Evolutionary conservation across 2,888 invertebrate genomes (phyloP).

Genomic region (Aleiodes testaceus): DNA sequence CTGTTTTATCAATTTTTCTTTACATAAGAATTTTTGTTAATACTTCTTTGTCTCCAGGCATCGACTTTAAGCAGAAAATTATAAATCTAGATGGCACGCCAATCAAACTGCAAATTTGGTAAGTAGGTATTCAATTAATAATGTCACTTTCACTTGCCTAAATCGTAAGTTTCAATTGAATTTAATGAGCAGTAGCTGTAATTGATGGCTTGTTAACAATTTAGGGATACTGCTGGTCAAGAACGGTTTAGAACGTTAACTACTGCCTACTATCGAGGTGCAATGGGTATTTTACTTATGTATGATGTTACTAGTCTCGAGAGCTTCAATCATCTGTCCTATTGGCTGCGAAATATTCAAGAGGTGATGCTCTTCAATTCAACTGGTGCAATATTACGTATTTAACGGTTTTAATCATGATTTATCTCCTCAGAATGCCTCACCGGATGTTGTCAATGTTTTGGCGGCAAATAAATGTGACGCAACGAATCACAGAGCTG

Average conservation of each 20-base stretch:
- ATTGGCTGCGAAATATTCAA: conserved; percentile 93
- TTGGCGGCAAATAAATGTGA: conserved; percentile 91
- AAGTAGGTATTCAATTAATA: conserved; percentile 53
- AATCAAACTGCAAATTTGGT: conserved; percentile 85
- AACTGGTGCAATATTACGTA: conserved; percentile 5
- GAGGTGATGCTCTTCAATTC: conserved; percentile 76
- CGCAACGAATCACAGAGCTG: conserved; percentile 82
- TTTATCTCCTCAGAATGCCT: conserved; percentile 80
- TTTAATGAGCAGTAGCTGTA: not conserved
- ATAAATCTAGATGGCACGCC: conserved; percentile 90
- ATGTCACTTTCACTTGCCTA: too few relatives aligned
- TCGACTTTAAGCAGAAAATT: conserved; percentile 92
- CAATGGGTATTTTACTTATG: conserved; percentile 93
- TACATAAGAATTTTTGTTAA: not conserved
- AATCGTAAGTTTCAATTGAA: too few relatives aligned
- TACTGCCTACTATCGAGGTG: conserved; percentile 91
- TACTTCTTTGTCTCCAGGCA: conserved; percentile 76
- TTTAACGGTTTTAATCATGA: not conserved
- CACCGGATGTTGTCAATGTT: conserved; percentile 89
- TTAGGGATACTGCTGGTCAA: conserved; percentile 91
- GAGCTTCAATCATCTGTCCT: conserved; percentile 92
- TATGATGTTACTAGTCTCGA: conserved; percentile 92
- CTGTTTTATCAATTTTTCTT: not conserved
- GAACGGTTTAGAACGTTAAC: conserved; percentile 85
- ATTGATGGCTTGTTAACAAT: conserved; percentile 40